Evolutionary conservation across 2,113 vertebrate species (phyloP).

Genomic region (Columbina picui): DNA sequence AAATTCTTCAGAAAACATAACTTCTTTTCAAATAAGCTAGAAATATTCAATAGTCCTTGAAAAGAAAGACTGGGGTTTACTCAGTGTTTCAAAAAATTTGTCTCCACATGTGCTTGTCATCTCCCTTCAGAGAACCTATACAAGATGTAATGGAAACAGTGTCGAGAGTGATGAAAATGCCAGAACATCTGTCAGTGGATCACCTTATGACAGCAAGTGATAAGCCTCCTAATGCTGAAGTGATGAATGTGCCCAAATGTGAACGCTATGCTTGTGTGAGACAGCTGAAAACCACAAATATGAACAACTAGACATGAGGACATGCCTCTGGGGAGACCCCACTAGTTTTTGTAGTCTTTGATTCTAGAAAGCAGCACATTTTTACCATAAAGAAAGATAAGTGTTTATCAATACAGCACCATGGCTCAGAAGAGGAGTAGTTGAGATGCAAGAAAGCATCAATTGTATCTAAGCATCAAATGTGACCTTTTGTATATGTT

Average conservation of each 20-base stretch:
- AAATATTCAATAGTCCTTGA: not conserved
- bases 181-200: conserved; percentile 39
- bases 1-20: not conserved
- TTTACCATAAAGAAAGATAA: conserved; percentile 47
- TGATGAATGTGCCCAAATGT: conserved; percentile 35
- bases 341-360: conserved; percentile 39
- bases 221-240: conserved; percentile 48
- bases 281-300: conserved; percentile 57
- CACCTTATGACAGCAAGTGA: conserved; percentile 48
- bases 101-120: conserved; percentile 48
- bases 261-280: conserved; percentile 4
- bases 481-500: conserved; percentile 46
- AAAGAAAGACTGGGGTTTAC: not conserved
- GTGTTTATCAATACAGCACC: conserved; percentile 53
- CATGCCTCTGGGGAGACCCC: conserved; percentile 36
- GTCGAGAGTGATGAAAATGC: not conserved
- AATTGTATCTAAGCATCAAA: conserved; percentile 42
- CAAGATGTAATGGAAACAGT: conserved; percentile 47
- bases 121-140: conserved; percentile 23
- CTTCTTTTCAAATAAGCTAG: not conserved
- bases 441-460: conserved; percentile 42
- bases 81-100: conserved; percentile 15
- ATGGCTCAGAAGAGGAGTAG: conserved; percentile 18
- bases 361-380: conserved; percentile 40
- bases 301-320: conserved; percentile 11